Base-by-base conservation (phyloP, 2,797 vertebrate genomes). In the Chloroceryle inda region DNA sequence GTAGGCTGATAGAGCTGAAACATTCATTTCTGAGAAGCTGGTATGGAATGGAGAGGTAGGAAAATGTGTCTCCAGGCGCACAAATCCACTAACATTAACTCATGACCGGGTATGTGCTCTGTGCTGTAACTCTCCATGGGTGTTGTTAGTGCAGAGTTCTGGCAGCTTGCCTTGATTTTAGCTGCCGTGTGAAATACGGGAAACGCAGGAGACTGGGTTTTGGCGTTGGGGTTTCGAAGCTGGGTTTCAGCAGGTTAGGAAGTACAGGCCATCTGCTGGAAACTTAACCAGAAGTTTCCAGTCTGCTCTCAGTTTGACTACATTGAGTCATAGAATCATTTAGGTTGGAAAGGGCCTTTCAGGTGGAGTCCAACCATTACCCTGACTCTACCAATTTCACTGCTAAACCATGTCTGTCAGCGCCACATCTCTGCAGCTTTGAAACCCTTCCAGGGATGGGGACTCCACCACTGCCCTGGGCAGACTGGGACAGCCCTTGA, bases 191-290 rank as follows among this genome's bases (percentile, higher is more conserved):
- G 58, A 17, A 61, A 20, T n/a, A 0, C 4, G 40, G 37, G 50
- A 67, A 18, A 27, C 5, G 5, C 14, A 35, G 26, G 37, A 26
- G 58, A 8, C 22, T 1, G 68, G 10, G 2, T 33, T 40, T 59
- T 40, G 69, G 40, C 44, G 22, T 3, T 62, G 3, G 1, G 22
- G 31, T 67, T 87, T 47, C 58, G 52, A 26, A 38, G 47, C 5
- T 66, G 47, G 37, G 33, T 5, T 79, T 92, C 40, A 18, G 27
- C 1, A 2, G 59, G 59, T 80, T 67, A 26, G 56, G 29, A 91
- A 38, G 49, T 16, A 1, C 35, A 33, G 47, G 14, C 17, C 0
- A 0, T 62, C 27, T 1, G 1, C 66, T 75, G 76, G 42, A 75
- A 71, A 21, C 6, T 8, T 12, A 52, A 15, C 38, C 75, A 67